Evolutionary conservation across 35 echinoderm and acorn worm genomes (phyloP).

Genomic region (Heliocidaris tuberculata): DNA sequence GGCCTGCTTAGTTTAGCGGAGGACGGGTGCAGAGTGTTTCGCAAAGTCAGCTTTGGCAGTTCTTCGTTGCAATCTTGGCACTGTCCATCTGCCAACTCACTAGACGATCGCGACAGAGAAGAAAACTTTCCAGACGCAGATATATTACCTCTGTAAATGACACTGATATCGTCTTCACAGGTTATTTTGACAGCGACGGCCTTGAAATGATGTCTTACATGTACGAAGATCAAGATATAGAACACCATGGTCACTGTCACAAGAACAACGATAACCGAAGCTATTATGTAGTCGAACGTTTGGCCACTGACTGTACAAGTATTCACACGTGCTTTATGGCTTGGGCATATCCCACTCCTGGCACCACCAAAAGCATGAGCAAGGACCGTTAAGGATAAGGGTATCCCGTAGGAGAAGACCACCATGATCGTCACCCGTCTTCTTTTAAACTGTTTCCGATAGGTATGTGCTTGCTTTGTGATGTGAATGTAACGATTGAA

Average conservation of each 20-base stretch:
- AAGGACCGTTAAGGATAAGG: not conserved
- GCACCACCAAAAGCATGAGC: slow-evolving; percentile 15
- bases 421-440: not conserved
- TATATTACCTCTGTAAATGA: not conserved
- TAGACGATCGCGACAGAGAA: not conserved
- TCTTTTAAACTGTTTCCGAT: not conserved
- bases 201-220: not conserved
- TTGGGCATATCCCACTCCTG: slow-evolving; percentile 11
- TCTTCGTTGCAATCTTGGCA: not conserved
- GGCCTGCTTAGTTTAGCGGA: not conserved
- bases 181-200: not conserved
- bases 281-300: not conserved
- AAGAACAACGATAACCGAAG: not conserved
- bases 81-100: not conserved
- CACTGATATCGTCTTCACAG: not conserved
- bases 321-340: not conserved
- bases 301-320: not conserved
- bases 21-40: not conserved
- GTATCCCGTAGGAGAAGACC: not conserved
- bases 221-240: not conserved
- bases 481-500: slow-evolving; percentile 32
- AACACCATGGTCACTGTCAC: not conserved
- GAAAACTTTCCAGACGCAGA: not conserved
- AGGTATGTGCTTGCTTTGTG: not conserved
- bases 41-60: not conserved